These are phyloP conservation scores for Paedocypris micromegethes DNA, from an alignment of 2,797 vertebrate species.

Conservation along the genomic window DNA sequence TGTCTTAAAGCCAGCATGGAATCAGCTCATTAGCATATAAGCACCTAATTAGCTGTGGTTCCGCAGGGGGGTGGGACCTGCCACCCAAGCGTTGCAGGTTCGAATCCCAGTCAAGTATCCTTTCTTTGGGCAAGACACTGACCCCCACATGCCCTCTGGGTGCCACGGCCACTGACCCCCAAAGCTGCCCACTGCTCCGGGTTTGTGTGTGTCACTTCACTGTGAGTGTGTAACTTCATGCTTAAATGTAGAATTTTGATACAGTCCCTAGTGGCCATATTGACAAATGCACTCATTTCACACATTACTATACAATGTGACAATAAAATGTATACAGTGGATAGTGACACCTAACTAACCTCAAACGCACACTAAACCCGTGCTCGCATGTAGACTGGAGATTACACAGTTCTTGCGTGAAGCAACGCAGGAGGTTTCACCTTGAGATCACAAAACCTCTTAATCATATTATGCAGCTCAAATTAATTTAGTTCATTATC, in stretches of 20 bases:
- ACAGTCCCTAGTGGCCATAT: too few relatives aligned
- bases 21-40: constrained; percentile 43
- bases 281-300: too few relatives aligned
- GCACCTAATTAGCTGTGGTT: constrained; percentile 39
- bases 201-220: too few relatives aligned
- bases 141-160: too few relatives aligned
- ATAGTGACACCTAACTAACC: constrained; percentile 15
- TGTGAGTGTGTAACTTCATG: too few relatives aligned
- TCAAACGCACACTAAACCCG: constrained; percentile 16
- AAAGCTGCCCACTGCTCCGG: too few relatives aligned
- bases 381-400: constrained; percentile 9
- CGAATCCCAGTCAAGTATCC: too few relatives aligned
- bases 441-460: constrained; percentile 20
- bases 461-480: constrained; percentile 32
- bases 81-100: too few relatives aligned
- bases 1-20: constrained; percentile 21
- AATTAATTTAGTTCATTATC: constrained; percentile 24
- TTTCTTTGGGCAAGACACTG: too few relatives aligned
- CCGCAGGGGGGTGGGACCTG: too few relatives aligned
- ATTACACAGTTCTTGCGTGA: constrained; percentile 20
- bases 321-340: constrained; percentile 31
- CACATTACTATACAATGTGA: constrained; percentile 1
- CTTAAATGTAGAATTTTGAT: too few relatives aligned
- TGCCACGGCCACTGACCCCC: too few relatives aligned
- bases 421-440: not conserved